A percentile compares a stretch with the other conserved stretches of the same genome.
Conservation (phyloP, 2,797 vertebrate species). For the Chelon auratus region DNA sequence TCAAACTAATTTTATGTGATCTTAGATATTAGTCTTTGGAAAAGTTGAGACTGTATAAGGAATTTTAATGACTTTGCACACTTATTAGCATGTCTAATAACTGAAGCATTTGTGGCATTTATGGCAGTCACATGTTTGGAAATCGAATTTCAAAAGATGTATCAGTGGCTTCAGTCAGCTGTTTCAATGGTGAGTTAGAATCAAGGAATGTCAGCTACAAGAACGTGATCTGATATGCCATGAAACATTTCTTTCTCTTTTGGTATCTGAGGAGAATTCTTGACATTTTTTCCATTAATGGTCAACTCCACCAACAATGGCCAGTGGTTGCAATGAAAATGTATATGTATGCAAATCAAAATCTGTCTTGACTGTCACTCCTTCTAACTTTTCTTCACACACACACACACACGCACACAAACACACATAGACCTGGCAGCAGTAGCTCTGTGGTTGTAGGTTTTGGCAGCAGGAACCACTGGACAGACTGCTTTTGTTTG, state of each 20-base stretch:
- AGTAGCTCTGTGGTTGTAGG: conserved; percentile 45
- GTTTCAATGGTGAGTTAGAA: background rate
- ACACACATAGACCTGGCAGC: conserved; percentile 27
- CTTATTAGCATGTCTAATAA: background rate
- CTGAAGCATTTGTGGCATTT: background rate
- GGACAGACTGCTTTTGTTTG: conserved; percentile 64
- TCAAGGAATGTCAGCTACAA: background rate
- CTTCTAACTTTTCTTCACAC: conserved; percentile 25
- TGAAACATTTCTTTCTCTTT: conserved; percentile 19
- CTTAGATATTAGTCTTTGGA: no score
- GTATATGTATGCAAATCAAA: conserved; percentile 43
- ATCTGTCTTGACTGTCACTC: conserved; percentile 38
- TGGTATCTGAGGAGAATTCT: conserved; percentile 49
- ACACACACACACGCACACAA: conserved; percentile 8
- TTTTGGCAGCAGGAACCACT: conserved; percentile 50
- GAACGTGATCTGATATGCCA: background rate
- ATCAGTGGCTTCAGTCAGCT: background rate
- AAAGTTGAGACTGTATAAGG: no score
- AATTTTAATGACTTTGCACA: no score
- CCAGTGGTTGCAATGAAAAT: conserved; percentile 47
- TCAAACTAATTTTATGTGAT: no score
- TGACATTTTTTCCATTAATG: conserved; percentile 43
- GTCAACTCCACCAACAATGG: conserved; percentile 40
- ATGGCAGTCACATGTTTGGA: background rate
- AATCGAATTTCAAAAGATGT: background rate